Evolutionary conservation across 2,113 vertebrate genomes (phyloP).

Genomic region (Calyptommatus sinebrachiatus): DNA sequence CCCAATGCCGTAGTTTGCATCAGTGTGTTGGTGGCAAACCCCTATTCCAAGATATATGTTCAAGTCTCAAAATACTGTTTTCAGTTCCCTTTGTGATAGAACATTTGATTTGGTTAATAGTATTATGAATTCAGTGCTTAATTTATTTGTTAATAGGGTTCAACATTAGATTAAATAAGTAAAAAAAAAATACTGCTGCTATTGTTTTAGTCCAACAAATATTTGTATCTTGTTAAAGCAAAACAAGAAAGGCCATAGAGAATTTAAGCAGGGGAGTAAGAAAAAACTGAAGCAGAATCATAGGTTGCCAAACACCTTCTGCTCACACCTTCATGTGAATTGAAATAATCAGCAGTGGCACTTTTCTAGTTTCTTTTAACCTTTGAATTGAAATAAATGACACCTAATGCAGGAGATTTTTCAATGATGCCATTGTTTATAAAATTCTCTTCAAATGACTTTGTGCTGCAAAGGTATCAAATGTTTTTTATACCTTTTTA

Average conservation of each 20-base stretch:
- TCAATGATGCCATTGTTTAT: not conserved
- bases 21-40: no score
- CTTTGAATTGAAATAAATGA: not conserved
- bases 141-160: constrained; percentile 1
- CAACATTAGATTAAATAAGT: no score
- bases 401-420: no score
- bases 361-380: not conserved
- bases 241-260: no score
- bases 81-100: constrained; percentile 48
- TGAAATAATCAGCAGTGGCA: not conserved
- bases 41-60: not conserved
- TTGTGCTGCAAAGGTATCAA: not conserved
- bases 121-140: constrained; percentile 58
- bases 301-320: not conserved
- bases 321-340: not conserved
- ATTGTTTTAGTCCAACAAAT: no score
- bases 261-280: not conserved
- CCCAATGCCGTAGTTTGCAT: no score
- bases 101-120: constrained; percentile 32
- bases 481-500: not conserved
- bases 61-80: constrained; percentile 61
- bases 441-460: not conserved
- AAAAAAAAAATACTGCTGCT: no score
- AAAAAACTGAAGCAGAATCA: not conserved
- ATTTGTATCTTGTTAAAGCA: no score